Evolutionary conservation across 1,140 invertebrate species (phyloP), one percentile per base, ranked within the genome.

Genomic region (Drosophila insularis): DNA sequence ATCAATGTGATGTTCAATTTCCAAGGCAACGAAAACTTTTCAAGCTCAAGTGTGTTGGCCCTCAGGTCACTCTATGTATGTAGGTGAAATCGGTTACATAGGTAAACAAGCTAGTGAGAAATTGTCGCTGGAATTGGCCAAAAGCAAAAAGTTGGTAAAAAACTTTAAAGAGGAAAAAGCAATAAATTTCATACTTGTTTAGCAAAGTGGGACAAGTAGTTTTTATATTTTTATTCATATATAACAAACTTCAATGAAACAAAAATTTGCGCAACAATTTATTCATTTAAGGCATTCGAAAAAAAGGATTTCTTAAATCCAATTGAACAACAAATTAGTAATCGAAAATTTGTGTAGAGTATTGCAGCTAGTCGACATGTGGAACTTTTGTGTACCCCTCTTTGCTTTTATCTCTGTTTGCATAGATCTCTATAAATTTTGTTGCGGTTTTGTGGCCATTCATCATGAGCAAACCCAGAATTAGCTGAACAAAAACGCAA

Each of bases 391-490:
- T 60, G 17, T 39, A 17, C 14, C 13, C n/a, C 8, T 53, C n/a
- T 14, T 32, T 56, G 6, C 14, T 14, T 32, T 8, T 32, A 32
- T 32, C 14, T 56, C 1, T 56, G 27, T 56, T 17, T 32, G 21
- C 54, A 56, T 10, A 56, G 54, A 14, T 71, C 65, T 71, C 50
- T 65, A 68, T 65, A 76, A 77, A 73, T 73, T 71, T 59, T 66
- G 53, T 54, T 68, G 75, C 62, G 75, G 72, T 71, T 37, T 50
- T 50, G 43, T 46, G 2, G 39, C 80, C 63, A 89, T 89, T 84
- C 77, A 84, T 87, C 84, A 89, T 78, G 63, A 43, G 17, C 68
- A 72, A 68, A 61, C 55, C 58, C 79, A 55, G 71, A 87, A 89
- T 80, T 89, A 80, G 64, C 50, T 58, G 55, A 71, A 81, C 31